These are phyloP conservation scores for Pangasius macronema DNA, from an alignment of 2,797 vertebrate species.

Conservation along the genomic window DNA sequence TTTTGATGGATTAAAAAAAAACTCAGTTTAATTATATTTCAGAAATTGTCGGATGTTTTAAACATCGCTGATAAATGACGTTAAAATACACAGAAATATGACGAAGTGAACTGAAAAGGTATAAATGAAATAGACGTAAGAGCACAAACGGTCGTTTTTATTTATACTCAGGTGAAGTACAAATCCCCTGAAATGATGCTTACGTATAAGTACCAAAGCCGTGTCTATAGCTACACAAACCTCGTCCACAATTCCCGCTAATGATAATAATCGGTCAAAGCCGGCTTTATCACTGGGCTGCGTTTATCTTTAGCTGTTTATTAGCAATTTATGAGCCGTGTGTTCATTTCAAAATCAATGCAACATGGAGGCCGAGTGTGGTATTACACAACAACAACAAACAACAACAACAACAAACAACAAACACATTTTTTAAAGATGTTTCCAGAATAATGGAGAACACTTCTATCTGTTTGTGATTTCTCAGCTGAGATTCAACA, in stretches of 20 bases:
- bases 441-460: background rate
- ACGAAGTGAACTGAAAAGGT: background rate
- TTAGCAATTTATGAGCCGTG: background rate
- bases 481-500: background rate
- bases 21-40: too few relatives aligned
- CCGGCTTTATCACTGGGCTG: background rate
- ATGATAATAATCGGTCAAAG: background rate
- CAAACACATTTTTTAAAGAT: background rate
- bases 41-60: background rate
- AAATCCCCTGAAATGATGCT: background rate
- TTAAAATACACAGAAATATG: background rate
- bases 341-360: background rate
- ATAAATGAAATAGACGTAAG: background rate
- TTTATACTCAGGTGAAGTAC: background rate
- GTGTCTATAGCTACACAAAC: conserved; percentile 12
- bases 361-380: background rate
- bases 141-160: background rate
- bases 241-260: background rate
- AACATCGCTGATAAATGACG: background rate
- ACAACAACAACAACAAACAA: background rate
- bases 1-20: background rate
- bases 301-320: background rate
- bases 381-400: background rate
- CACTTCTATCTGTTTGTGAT: background rate
- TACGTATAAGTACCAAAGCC: background rate